Percentiles rank a stretch among this genome's conserved stretches.
These are phyloP conservation scores for Asteroscopus sphinx DNA, from an alignment of 2,888 invertebrate species.

Conservation along the genomic window DNA sequence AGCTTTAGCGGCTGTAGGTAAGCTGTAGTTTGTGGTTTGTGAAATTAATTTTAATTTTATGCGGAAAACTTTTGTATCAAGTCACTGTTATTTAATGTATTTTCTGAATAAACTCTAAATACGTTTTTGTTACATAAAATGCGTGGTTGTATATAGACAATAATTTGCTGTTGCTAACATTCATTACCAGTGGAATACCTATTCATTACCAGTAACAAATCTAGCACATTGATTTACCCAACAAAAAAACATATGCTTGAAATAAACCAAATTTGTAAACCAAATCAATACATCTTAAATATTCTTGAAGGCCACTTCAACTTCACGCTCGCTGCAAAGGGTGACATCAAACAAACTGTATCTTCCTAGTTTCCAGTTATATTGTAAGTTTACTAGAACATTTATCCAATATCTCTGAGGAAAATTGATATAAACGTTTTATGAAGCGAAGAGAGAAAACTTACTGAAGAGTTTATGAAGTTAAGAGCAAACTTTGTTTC, in stretches of 20 bases:
- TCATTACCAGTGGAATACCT: no score
- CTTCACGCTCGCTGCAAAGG: constrained; percentile 26
- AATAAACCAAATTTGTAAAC: background rate
- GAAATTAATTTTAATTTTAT: constrained; percentile 64
- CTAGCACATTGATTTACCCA: background rate
- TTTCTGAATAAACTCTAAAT: no score
- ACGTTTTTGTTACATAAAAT: no score
- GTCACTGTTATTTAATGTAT: no score
- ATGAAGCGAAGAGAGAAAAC: constrained; percentile 68
- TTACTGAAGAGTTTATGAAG: constrained; percentile 67
- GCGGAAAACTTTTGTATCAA: no score
- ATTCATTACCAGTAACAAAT: background rate
- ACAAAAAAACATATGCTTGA: background rate
- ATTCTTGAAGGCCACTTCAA: constrained; percentile 28
- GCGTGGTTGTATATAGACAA: no score
- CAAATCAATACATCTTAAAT: constrained; percentile 37
- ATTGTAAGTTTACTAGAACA: constrained; percentile 66
- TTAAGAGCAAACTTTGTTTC: constrained; percentile 70
- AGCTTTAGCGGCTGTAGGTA: constrained; percentile 67
- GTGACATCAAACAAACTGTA: constrained; percentile 31
- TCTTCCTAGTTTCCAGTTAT: constrained; percentile 42
- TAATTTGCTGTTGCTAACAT: no score
- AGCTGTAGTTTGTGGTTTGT: constrained; percentile 64
- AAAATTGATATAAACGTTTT: constrained; percentile 76
- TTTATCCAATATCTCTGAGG: constrained; percentile 76